Evolutionary conservation across 2,113 vertebrate genomes (phyloP).

Genomic region (Zosterops hypoxanthus): DNA sequence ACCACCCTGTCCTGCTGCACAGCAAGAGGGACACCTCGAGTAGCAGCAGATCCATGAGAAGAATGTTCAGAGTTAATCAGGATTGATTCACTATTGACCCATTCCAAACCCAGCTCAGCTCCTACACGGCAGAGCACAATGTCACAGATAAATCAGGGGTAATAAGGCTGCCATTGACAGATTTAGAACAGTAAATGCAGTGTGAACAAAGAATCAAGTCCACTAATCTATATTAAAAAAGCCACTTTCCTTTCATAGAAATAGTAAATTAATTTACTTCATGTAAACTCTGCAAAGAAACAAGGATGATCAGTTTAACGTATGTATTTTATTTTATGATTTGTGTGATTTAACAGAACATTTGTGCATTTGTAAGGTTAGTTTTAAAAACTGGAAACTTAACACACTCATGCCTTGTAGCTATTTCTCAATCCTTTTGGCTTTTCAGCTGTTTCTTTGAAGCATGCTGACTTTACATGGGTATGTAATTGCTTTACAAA

Average conservation of each 20-base stretch:
- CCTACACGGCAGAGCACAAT: not conserved
- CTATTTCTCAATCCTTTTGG: not conserved
- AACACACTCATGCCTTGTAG: not conserved
- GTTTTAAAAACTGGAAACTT: not conserved
- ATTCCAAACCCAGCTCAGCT: not conserved
- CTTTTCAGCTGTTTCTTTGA: not conserved
- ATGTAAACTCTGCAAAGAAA: not conserved
- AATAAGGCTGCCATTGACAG: not conserved
- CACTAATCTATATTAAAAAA: not conserved
- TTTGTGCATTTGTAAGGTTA: not conserved
- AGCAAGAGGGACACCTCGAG: not conserved
- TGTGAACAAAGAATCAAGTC: not conserved
- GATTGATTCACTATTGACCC: not conserved
- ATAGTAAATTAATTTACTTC: not conserved
- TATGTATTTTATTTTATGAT: not conserved
- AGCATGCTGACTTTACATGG: not conserved
- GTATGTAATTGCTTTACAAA: conserved; percentile 2
- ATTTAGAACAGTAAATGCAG: not conserved
- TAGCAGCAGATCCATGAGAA: not conserved
- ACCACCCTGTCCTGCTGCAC: not conserved
- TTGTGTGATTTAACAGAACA: not conserved
- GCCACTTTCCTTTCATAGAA: not conserved
- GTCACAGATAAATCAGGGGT: not conserved
- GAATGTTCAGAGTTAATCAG: not conserved
- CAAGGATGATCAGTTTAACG: not conserved